These are phyloP conservation scores for Melitaea cinxia DNA, from an alignment of 1,140 invertebrate genomes.

Conservation along the genomic window DNA sequence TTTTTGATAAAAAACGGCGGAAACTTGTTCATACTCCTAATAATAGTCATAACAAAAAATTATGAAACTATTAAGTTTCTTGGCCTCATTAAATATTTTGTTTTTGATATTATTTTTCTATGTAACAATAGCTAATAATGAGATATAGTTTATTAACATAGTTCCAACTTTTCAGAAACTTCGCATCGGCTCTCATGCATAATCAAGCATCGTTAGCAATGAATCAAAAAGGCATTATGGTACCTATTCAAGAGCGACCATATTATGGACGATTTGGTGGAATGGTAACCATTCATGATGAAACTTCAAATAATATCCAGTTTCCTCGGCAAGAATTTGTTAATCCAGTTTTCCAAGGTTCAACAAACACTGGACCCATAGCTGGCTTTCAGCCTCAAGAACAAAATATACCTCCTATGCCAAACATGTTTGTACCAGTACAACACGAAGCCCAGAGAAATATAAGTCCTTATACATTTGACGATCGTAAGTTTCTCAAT, in stretches of 20 bases:
- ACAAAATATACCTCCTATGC: conserved; percentile 35
- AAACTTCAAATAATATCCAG: conserved; percentile 36
- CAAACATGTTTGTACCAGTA: conserved; percentile 46
- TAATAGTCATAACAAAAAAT: no score
- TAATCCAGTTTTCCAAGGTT: conserved; percentile 37
- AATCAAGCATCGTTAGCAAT: conserved; percentile 36
- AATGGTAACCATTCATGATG: conserved; percentile 39
- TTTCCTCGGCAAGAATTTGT: conserved; percentile 36
- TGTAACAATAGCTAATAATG: no score
- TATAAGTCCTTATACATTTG: conserved; percentile 47
- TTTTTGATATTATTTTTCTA: no score
- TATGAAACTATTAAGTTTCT: no score
- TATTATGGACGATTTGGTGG: conserved; percentile 41
- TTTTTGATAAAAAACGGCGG: no score
- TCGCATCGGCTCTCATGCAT: conserved; percentile 30
- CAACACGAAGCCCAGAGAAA: conserved; percentile 43
- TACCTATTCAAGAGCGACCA: conserved; percentile 37
- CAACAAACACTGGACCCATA: conserved; percentile 19
- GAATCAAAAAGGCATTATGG: conserved; percentile 39
- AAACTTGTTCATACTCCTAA: no score
- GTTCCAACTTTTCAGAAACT: conserved; percentile 37
- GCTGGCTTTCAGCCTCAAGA: conserved; percentile 34
- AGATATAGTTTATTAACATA: not conserved
- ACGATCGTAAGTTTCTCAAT: conserved; percentile 46
- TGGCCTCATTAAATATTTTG: no score